phyloP scores from a whole-genome alignment of 2,797 vertebrate genomes.

The Paedocypris micromegethes region DNA sequence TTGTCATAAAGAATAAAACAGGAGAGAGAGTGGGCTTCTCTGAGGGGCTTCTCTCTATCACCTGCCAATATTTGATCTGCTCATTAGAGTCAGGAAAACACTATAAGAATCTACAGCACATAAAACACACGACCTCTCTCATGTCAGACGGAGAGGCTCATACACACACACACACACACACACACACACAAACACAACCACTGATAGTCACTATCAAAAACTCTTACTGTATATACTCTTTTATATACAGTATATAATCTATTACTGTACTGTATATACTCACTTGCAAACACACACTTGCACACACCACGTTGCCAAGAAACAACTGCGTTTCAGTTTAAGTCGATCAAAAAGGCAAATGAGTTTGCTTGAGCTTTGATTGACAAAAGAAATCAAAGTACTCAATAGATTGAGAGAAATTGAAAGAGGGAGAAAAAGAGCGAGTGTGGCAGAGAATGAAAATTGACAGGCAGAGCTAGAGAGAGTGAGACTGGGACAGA shows the following conservation, averaged over 20 bases:
- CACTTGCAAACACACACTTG: constrained; percentile 45
- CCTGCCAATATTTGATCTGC: constrained; percentile 97
- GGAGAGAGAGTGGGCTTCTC: too few species aligned
- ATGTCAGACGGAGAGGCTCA: too few species aligned
- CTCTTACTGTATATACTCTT: too few species aligned
- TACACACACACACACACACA: constrained; percentile 45
- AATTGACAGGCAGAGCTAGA: too few species aligned
- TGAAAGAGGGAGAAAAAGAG: too few species aligned
- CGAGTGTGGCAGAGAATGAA: too few species aligned
- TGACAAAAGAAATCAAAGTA: constrained; percentile 44
- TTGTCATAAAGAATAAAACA: too few species aligned
- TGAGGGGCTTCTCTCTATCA: constrained; percentile 64
- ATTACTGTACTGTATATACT: constrained; percentile 30
- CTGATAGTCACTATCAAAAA: too few species aligned
- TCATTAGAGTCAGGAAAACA: constrained; percentile 95
- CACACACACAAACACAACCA: constrained; percentile 24
- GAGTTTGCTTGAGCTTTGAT: constrained; percentile 63
- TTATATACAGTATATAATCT: too few species aligned
- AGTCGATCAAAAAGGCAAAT: constrained; percentile 60
- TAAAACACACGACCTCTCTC: constrained; percentile 49
- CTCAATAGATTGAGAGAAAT: constrained; percentile 35
- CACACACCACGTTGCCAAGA: constrained; percentile 50
- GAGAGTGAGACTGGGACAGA: too few species aligned
- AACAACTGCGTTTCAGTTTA: constrained; percentile 55
- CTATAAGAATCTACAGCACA: constrained; percentile 45